Evolutionary conservation across 2,113 vertebrate species (phyloP).

Genomic region (Coptodon bakossiorum): DNA sequence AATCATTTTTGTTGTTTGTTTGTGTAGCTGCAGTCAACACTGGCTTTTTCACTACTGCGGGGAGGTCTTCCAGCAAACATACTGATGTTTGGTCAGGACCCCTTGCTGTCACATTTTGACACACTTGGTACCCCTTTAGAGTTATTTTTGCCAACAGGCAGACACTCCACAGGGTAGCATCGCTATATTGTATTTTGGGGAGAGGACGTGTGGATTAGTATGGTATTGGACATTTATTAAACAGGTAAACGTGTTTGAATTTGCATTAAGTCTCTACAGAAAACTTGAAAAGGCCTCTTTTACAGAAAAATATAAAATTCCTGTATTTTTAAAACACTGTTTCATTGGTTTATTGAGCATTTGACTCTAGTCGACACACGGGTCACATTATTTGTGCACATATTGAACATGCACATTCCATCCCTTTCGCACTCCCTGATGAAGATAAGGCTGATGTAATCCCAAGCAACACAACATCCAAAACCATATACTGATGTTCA

Average conservation of each 20-base stretch:
- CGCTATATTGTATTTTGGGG: not conserved
- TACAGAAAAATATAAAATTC: not conserved
- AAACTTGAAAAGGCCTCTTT: not conserved
- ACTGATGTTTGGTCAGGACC: not conserved
- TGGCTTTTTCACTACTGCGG: not conserved
- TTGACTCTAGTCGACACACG: not conserved
- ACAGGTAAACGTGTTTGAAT: not conserved
- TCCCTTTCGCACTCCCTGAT: constrained; percentile 7
- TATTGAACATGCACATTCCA: constrained; percentile 12
- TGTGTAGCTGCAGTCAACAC: not conserved
- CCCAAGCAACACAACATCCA: constrained; percentile 50
- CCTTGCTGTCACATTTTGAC: not conserved
- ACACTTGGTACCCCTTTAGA: not conserved
- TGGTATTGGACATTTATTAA: not conserved
- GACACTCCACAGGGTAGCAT: not conserved
- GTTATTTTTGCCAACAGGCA: not conserved
- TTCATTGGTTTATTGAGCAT: not conserved
- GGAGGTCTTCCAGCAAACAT: not conserved
- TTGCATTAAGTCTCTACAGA: not conserved
- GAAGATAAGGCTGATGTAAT: constrained; percentile 61
- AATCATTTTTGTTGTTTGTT: not conserved
- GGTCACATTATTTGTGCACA: constrained; percentile 30
- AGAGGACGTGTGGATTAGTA: not conserved
- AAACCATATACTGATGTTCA: constrained; percentile 52
- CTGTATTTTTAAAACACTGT: not conserved